phyloP scores from a whole-genome alignment of 2,113 vertebrate species.

The Spilogale gracilis region DNA sequence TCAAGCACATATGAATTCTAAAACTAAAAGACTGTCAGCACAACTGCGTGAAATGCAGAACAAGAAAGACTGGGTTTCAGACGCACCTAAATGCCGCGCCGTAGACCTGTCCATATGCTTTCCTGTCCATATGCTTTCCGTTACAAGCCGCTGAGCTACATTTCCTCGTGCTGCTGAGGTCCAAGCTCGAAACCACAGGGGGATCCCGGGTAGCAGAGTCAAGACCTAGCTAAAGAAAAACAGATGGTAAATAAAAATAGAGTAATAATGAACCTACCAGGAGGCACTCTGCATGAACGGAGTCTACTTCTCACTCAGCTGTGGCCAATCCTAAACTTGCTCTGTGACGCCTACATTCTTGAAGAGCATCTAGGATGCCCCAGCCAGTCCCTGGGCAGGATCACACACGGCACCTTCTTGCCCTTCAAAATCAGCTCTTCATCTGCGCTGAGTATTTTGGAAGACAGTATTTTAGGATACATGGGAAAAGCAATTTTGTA shows the following conservation, averaged over 20 bases:
- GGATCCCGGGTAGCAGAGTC: neutral
- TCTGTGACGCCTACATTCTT: neutral
- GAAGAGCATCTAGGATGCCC: neutral
- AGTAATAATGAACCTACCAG: neutral
- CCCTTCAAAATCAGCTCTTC: neutral
- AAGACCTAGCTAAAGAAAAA: constrained; percentile 56
- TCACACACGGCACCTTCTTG: neutral
- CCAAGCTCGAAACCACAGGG: neutral
- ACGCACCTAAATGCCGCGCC: neutral
- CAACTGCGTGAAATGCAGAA: neutral
- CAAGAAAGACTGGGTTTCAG: neutral
- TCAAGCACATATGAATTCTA: neutral
- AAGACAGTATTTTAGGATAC: neutral
- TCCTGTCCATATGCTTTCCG: neutral
- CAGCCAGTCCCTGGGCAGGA: neutral
- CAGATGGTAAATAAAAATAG: constrained; percentile 24
- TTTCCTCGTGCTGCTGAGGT: neutral
- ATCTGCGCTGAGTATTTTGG: neutral
- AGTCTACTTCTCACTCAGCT: neutral
- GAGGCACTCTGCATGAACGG: neutral
- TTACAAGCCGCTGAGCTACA: neutral
- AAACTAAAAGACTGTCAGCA: neutral
- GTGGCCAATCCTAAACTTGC: neutral
- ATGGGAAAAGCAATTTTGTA: neutral
- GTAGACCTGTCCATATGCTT: neutral